Evolutionary conservation across 2,113 vertebrate species (phyloP).

Genomic region (Anarhynchus alexandrinus): DNA sequence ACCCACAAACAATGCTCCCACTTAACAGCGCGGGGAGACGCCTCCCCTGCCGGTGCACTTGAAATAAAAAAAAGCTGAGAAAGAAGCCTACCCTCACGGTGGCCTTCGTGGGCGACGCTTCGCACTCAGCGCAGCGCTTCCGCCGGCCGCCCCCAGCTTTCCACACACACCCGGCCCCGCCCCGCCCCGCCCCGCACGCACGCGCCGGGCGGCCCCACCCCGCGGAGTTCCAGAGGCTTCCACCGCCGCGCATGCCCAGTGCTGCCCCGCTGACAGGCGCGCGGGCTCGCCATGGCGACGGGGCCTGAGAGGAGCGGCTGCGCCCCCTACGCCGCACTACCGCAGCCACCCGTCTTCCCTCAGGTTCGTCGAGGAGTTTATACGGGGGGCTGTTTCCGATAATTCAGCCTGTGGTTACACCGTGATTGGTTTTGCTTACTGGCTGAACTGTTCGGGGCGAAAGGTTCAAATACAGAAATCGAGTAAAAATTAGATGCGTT

Average conservation of each 20-base stretch:
- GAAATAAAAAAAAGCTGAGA: no score
- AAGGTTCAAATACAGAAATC: not conserved
- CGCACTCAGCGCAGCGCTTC: not conserved
- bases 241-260: not conserved
- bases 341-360: not conserved
- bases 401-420: not conserved
- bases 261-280: not conserved
- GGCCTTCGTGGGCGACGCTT: no score
- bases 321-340: no score
- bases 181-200: no score
- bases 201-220: no score
- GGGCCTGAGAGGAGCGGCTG: fast-evolving
- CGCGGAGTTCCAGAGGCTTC: not conserved
- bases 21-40: no score
- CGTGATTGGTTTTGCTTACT: no score
- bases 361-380: fast-evolving
- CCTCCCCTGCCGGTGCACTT: fast-evolving
- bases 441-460: not conserved
- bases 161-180: no score
- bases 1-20: fast-evolving
- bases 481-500: not conserved
- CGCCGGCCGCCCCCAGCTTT: no score
- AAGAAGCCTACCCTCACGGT: not conserved
- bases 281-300: not conserved
- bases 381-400: fast-evolving